These are phyloP conservation scores for Drosophila algonquin DNA, from an alignment of 2,888 invertebrate genomes.

Conservation along the genomic window DNA sequence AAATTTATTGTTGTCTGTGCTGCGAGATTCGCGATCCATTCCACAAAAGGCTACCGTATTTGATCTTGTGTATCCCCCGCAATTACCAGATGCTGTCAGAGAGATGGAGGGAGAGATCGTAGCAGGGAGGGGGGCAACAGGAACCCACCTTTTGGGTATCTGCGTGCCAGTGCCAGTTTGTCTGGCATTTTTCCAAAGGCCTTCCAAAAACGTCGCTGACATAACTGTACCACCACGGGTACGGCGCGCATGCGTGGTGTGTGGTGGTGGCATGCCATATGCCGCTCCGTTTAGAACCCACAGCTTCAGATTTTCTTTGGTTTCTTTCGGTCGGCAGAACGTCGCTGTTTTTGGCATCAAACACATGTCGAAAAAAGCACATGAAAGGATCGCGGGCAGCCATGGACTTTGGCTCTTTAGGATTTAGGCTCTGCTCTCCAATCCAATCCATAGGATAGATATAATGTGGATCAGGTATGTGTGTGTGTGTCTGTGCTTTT, in stretches of 20 bases:
- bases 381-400: slow-evolving; percentile 68
- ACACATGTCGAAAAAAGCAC: slow-evolving; percentile 74
- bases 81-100: slow-evolving; percentile 45
- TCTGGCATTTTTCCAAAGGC: slow-evolving; percentile 70
- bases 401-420: slow-evolving; percentile 18
- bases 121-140: not conserved
- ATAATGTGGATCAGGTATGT: slow-evolving; percentile 8
- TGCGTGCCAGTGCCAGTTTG: slow-evolving; percentile 74
- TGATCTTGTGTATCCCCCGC: slow-evolving; percentile 41
- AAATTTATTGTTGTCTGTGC: slow-evolving; percentile 75
- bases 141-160: slow-evolving; percentile 26
- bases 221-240: slow-evolving; percentile 66
- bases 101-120: not conserved
- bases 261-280: slow-evolving; percentile 27
- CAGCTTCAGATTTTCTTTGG: slow-evolving; percentile 61
- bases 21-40: slow-evolving; percentile 51
- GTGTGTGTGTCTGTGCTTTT: slow-evolving; percentile 13
- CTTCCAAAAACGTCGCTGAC: slow-evolving; percentile 76
- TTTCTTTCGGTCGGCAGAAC: slow-evolving; percentile 48
- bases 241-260: slow-evolving; percentile 59
- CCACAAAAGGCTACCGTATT: slow-evolving; percentile 79
- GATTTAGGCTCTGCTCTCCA: slow-evolving; percentile 3
- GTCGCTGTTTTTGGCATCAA: slow-evolving; percentile 79
- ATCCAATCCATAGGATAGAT: not conserved
- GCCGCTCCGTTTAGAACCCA: slow-evolving; percentile 46